A percentile compares a stretch with the other conserved stretches of the same genome.
phyloP scores from a whole-genome alignment of 2,797 vertebrate genomes.

The Coregonus ussuriensis region DNA sequence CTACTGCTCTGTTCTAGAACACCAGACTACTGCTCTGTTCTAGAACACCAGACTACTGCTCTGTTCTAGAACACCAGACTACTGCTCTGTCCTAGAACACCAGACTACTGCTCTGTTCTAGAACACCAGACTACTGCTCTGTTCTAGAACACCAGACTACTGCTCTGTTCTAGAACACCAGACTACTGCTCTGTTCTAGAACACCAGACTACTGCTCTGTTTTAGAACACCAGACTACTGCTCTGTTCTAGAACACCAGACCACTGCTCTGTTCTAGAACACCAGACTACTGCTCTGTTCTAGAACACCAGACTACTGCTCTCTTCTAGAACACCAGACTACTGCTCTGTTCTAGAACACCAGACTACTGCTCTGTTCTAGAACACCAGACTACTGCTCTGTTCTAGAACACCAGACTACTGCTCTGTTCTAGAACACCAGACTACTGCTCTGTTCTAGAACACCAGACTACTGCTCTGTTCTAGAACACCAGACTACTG shows the following conservation, averaged over 20 bases:
- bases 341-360: constrained; percentile 24
- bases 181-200: constrained; percentile 17
- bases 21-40: constrained; percentile 1
- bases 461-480: constrained; percentile 4
- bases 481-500: constrained; percentile 24
- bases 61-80: constrained; percentile 26
- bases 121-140: constrained; percentile 10
- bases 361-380: constrained; percentile 15
- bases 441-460: constrained; percentile 17
- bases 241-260: constrained; percentile 26
- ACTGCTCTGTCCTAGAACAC: constrained; percentile 24
- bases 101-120: constrained; percentile 13
- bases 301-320: too few species aligned
- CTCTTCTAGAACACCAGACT: constrained; percentile 25
- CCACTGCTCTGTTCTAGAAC: constrained; percentile 23
- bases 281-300: not conserved
- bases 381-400: constrained; percentile 10
- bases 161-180: constrained; percentile 26
- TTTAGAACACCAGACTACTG: constrained; percentile 24
- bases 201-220: constrained; percentile 2
- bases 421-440: constrained; percentile 26
- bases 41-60: constrained; percentile 15
- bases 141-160: constrained; percentile 25
- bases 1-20: too few species aligned
- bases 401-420: constrained; percentile 25